Evolutionary conservation across 2,888 invertebrate genomes (phyloP).

Genomic region (Slavum lentiscoides): DNA sequence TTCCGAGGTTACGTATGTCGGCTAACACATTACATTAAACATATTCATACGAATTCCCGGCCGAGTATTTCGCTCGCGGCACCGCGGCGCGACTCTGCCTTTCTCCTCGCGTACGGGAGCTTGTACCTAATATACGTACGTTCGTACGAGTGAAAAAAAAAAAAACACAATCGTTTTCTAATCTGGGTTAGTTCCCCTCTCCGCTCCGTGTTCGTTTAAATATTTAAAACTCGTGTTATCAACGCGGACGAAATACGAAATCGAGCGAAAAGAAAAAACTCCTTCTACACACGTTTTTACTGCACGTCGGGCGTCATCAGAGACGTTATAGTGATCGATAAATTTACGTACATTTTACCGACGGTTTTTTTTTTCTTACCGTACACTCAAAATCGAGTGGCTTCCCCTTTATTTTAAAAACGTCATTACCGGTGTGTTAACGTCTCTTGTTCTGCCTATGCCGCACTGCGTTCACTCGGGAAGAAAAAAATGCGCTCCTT

Average conservation of each 20-base stretch:
- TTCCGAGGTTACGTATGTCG: conserved; percentile 24
- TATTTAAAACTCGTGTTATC: too few relatives aligned
- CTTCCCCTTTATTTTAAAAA: too few relatives aligned
- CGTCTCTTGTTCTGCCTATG: too few relatives aligned
- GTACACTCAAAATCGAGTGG: too few relatives aligned
- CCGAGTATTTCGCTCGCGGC: background rate
- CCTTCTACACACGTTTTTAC: too few relatives aligned
- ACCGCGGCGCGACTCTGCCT: conserved; percentile 26
- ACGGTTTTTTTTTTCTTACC: too few relatives aligned
- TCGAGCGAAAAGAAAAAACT: conserved; percentile 5
- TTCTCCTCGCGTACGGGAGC: conserved; percentile 19
- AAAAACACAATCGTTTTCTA: conserved; percentile 42
- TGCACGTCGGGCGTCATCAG: too few relatives aligned
- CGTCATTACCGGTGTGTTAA: too few relatives aligned
- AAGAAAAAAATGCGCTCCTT: too few relatives aligned
- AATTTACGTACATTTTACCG: too few relatives aligned
- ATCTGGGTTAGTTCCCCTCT: conserved; percentile 27
- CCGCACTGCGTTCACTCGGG: too few relatives aligned
- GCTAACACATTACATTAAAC: background rate
- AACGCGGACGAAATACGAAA: background rate
- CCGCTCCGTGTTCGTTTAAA: conserved; percentile 9
- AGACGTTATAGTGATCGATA: too few relatives aligned
- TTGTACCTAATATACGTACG: background rate
- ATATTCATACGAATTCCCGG: background rate
- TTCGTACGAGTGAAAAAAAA: conserved; percentile 1